Evolutionary conservation across 2,113 vertebrate species (phyloP).

Genomic region (Coryphaenoides rupestris): DNA sequence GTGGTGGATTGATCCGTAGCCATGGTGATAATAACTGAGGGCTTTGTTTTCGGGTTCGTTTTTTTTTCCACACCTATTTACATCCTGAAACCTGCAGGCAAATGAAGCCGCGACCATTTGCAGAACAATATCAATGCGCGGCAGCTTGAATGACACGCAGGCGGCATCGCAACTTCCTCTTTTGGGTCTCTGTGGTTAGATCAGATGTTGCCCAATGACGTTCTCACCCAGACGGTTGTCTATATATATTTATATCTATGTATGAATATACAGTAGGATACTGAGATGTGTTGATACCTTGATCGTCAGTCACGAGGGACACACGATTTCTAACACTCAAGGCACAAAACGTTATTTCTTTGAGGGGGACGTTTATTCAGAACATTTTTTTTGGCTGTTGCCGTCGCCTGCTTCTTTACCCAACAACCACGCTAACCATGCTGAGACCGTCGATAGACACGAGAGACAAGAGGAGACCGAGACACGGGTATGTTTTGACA

Average conservation of each 20-base stretch:
- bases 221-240: slow-evolving; percentile 14
- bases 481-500: too few relatives aligned
- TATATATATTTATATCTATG: slow-evolving; percentile 61
- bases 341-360: background rate
- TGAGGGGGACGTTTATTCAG: too few relatives aligned
- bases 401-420: too few relatives aligned
- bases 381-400: too few relatives aligned
- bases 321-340: slow-evolving; percentile 50
- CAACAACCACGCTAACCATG: too few relatives aligned
- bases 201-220: slow-evolving; percentile 39
- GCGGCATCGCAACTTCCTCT: slow-evolving; percentile 72
- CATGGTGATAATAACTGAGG: too few relatives aligned
- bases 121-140: slow-evolving; percentile 24
- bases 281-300: slow-evolving; percentile 22
- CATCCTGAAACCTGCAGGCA: slow-evolving; percentile 47
- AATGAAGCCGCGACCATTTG: slow-evolving; percentile 17
- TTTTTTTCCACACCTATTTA: slow-evolving; percentile 65
- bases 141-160: slow-evolving; percentile 1
- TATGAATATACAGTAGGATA: slow-evolving; percentile 5
- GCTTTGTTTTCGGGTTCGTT: background rate
- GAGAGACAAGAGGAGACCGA: too few relatives aligned
- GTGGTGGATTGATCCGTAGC: too few relatives aligned
- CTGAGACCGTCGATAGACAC: too few relatives aligned
- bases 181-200: slow-evolving; percentile 66
- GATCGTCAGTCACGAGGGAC: slow-evolving; percentile 70